Evolutionary conservation across 2,797 vertebrate genomes (phyloP), one percentile per base, ranked within the genome.

Genomic region (Gallinago nigripennis): DNA sequence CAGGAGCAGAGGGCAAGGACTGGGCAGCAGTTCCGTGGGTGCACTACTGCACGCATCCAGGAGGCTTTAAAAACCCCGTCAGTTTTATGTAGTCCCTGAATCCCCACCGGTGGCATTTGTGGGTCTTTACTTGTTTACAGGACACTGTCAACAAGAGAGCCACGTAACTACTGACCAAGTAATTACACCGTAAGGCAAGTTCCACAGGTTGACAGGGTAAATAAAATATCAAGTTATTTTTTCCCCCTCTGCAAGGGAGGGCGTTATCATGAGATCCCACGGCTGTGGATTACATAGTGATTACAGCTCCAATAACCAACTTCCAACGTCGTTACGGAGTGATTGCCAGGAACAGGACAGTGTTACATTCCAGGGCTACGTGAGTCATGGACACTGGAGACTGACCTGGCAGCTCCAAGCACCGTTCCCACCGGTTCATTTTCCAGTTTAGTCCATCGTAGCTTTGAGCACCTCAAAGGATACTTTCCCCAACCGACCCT

Each of bases 81-180:
- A 0, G 77, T 65, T 94, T 94, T 80, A 89, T 90, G 89, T 31
- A 66, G 82, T 65, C 61, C 83, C 84, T 90, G 79, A 85, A 93
- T 91, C 81, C 70, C 76, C 69, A 68, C 58, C n/a, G 57, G 90
- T 78, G 60, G 66, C 58, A 92, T 95, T 84, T 82, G 91, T 92
- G 73, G 60, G 39, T 69, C 88, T 96, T 48, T 93, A 41, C 92
- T 91, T 92, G 90, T 97, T 97, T 96, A 91, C 91, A 86, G 89
- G 65, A 71, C 73, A 71, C 77, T 72, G 35, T 94, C 93, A 92
- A 35, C 80, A 86, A 64, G 71, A 82, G 82, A 85, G 87, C 77
- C 82, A 43, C 54, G 95, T 96, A 96, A 96, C 97, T 95, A 96
- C 95, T 77, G 94, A 95, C 95, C 95, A 96, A 95, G 97, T 97